Conservation (phyloP, 2,888 invertebrate genomes). For the Pimpla rufipes region DNA sequence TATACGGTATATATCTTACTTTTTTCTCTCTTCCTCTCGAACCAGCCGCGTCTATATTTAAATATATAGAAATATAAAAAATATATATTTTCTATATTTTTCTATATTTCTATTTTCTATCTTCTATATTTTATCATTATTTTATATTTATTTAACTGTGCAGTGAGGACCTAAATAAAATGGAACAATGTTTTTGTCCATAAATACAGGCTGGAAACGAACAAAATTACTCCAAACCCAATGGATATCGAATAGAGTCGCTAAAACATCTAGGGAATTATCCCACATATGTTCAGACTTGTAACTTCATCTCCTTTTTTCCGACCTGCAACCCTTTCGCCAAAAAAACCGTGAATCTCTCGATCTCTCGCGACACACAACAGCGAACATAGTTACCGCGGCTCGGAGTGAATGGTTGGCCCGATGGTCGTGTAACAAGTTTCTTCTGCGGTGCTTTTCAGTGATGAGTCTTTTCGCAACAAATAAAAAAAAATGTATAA, state of each 20-base stretch:
- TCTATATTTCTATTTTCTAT: too few relatives aligned
- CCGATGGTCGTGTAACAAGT: conserved; percentile 6
- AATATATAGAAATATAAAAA: too few relatives aligned
- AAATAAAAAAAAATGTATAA: background rate
- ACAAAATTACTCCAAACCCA: too few relatives aligned
- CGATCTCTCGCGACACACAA: conserved; percentile 37
- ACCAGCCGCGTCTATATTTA: conserved; percentile 26
- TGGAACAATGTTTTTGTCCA: too few relatives aligned
- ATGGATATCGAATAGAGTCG: background rate
- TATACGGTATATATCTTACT: background rate
- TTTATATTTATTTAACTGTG: too few relatives aligned
- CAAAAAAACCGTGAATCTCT: conserved; percentile 36
- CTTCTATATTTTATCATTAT: too few relatives aligned
- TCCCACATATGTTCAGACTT: background rate
- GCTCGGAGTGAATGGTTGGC: background rate
- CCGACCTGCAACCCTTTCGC: conserved; percentile 4
- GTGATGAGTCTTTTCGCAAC: background rate
- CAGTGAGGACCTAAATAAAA: too few relatives aligned
- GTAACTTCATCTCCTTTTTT: conserved; percentile 2
- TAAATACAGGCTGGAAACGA: too few relatives aligned
- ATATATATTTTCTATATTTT: too few relatives aligned
- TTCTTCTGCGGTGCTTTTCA: background rate
- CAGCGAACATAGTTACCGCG: background rate
- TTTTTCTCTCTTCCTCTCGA: background rate
- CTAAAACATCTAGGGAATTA: background rate